Base-by-base conservation (phyloP, 2,888 invertebrate genomes). In the Andrena hattorfiana region DNA sequence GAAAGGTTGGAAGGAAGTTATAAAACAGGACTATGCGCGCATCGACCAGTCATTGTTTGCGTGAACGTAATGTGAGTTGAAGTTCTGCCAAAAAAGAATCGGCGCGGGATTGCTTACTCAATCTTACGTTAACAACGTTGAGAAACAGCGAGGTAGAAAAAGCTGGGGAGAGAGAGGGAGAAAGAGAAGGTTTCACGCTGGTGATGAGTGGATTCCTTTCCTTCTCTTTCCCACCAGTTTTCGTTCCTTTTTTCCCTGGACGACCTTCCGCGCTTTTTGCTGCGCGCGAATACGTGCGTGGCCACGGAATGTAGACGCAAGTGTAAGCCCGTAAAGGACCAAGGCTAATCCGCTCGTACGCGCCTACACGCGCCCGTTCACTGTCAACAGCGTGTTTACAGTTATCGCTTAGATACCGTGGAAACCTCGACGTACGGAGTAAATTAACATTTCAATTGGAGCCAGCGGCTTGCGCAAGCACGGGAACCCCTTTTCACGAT, bases 361-460 rank as follows among this genome's bases (percentile, higher is more conserved):
- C 23, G 56, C 56, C 23, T 26, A 13, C 35, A 54, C 69, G 72
- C 64, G 64, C 64, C 56, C 48, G 48, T 23, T 63, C 72, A 51
- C 81, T 82, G 70, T 71, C 59, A 69, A 30, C 60, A 54, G 63
- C 59, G 67, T 62, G 69, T 80, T 83, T 81, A 78, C 77, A 67
- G 63, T 79, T 83, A 72, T 67, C 68, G 66, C 28, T 49, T 48
- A 35, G 72, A 42, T 62, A 51, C 63, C n/a, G 59, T 64, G 56
- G 72, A 62, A 74, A 71, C 64, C 68, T 23, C 35, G 8, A 49
- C 72, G 83, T 83, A 81, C 78, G 76, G 67, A 60, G 51, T 30
- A 26, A 81, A 86, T 81, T 84, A 84, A 81, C 78, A 76, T 78
- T 85, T 85, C 77, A 67, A 80, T 83, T 66, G 68, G 49, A 26